Base-by-base conservation (phyloP, 2,113 vertebrate genomes). In the Phaetusa simplex region DNA sequence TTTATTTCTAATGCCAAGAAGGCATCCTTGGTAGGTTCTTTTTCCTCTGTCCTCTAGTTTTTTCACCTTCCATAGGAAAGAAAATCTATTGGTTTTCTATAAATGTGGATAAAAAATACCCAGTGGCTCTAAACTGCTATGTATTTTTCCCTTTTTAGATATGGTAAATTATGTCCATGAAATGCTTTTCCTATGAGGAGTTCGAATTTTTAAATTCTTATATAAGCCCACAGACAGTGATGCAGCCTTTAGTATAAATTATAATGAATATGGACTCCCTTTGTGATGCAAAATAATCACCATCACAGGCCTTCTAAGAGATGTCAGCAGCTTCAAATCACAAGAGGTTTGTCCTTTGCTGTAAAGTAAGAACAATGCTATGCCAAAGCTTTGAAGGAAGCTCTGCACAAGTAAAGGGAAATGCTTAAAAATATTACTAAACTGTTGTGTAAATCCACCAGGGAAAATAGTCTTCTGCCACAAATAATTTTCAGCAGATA, bases 241-340 rank as follows among this genome's bases (percentile, higher is more conserved):
- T 53, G 38, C 14, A 82, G 40, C 8, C 52, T 80, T 82, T 86
- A 78, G 47, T 58, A 80, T 66, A 81, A 90, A 66, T 74, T 78
- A 36, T 76, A 69, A 87, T 65, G 55, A 80, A 62, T 86, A 50
- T 73, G 56, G 74, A 77, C 84, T 72, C 49, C 42, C 36, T 96
- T 95, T 97, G 94, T 94, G 66, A 76, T 95, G 76, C 84, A 95
- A 97, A 85, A 70, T 91, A 72, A 52, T 90, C 38, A 74, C 38
- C 83, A 43, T 91, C n/a, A 85, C 72, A 90, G 18, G 11, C 27
- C 24, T 70, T 29, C 86, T 79, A 79, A 85, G 40, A 91, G 58
- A 52, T 86, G 76, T 95, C 85, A 88, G 53, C 38, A 89, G 40
- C 73, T 93, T 96, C 50, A 95, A 97, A 92, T 82, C 88, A 93